Conservation (phyloP, 1,140 invertebrate genomes). For the Carposina sasakii region DNA sequence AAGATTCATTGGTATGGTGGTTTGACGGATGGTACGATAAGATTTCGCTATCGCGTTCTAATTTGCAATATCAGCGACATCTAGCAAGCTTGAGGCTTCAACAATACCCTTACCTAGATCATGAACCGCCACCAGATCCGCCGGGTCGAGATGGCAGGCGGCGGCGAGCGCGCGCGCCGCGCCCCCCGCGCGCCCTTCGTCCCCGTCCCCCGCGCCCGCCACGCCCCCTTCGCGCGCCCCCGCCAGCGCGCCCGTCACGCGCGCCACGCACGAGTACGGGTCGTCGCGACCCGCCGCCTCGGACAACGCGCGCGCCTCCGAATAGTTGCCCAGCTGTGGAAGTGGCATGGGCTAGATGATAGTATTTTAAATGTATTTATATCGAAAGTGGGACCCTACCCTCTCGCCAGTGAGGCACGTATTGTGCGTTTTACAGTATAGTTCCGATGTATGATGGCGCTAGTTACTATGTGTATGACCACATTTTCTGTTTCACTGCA, state of each 20-base stretch:
- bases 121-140: slow-evolving; percentile 53
- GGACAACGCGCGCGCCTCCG: slow-evolving; percentile 42
- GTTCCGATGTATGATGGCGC: too few species aligned
- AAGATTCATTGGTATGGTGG: too few species aligned
- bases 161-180: slow-evolving; percentile 36
- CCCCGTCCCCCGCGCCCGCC: slow-evolving; percentile 17
- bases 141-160: slow-evolving; percentile 55
- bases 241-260: slow-evolving; percentile 34
- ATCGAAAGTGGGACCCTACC: too few species aligned
- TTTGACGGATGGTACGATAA: too few species aligned
- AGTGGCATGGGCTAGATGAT: too few species aligned
- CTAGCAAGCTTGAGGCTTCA: too few species aligned
- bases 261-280: slow-evolving; percentile 52
- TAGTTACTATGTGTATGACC: too few species aligned
- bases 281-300: slow-evolving; percentile 51
- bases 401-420: too few species aligned
- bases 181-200: slow-evolving; percentile 11
- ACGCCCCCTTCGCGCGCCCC: slow-evolving; percentile 10
- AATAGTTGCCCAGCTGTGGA: slow-evolving; percentile 47
- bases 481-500: background rate
- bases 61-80: too few species aligned
- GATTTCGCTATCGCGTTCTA: too few species aligned
- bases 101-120: slow-evolving; percentile 55
- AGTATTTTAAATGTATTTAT: too few species aligned
- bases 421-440: too few species aligned